These are phyloP conservation scores for Chlorops oryzae DNA, from an alignment of 1,140 invertebrate genomes.

Conservation along the genomic window DNA sequence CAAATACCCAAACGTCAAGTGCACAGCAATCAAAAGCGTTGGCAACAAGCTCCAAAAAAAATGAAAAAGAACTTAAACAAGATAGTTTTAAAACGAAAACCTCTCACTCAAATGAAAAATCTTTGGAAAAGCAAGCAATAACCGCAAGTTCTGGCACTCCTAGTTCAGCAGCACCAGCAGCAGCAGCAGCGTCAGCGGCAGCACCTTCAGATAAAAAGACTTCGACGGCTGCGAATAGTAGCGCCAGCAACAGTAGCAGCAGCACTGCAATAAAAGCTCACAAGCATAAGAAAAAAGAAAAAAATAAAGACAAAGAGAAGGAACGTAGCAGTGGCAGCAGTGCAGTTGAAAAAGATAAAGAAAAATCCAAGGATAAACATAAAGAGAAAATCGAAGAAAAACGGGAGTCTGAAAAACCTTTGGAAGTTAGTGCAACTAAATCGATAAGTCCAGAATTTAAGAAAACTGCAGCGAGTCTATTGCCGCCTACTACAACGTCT, in stretches of 20 bases:
- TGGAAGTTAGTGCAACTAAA: conserved; percentile 2
- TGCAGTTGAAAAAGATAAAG: conserved; percentile 47
- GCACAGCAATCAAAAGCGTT: too few species aligned
- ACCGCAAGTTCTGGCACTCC: too few species aligned
- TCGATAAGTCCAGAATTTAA: background rate
- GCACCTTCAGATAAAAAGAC: too few species aligned
- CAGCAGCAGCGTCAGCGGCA: background rate
- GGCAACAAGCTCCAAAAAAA: too few species aligned
- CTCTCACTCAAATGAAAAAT: background rate
- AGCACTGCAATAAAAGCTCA: conserved; percentile 44
- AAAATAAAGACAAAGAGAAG: conserved; percentile 48
- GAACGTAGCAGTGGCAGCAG: conserved; percentile 38
- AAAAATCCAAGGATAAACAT: conserved; percentile 36
- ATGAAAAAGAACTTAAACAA: conserved; percentile 9
- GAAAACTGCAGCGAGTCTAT: background rate
- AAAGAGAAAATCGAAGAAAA: conserved; percentile 29
- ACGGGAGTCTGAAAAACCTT: conserved; percentile 20
- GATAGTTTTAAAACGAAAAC: conserved; percentile 5
- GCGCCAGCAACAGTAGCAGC: background rate
- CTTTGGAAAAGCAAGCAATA: too few species aligned
- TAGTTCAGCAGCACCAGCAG: too few species aligned
- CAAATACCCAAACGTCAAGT: conserved; percentile 21
- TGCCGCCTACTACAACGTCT: background rate
- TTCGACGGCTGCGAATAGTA: background rate
- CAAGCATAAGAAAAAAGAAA: conserved; percentile 58